Evolutionary conservation across 2,888 invertebrate genomes (phyloP), one percentile per base, ranked within the genome.

Genomic region (Clepsis dumicolana): DNA sequence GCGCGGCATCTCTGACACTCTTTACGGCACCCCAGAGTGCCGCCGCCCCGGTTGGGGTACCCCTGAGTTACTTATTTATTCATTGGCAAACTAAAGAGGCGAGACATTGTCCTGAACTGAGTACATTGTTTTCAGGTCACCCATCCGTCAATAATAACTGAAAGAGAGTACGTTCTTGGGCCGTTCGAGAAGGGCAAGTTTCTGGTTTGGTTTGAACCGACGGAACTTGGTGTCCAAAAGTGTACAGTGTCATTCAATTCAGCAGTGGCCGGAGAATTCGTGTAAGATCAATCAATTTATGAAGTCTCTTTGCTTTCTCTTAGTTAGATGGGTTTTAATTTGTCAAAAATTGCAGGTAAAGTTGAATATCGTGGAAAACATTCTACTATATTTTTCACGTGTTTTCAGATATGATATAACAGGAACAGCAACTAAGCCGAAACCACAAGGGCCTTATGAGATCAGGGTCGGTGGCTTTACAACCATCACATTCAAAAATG

Each of bases 141-240:
- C 1, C 91, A 93, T 74, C 73, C 88, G 3, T 87, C 86, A 25
- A 86, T 93, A 71, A 79, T 82, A 77, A 77, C 83, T 3, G 90
- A 90, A 0, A 77, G 70, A 35, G 80, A 83, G 1, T 90, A 87
- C 71, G 29, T 60, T 0, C 71, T 93, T 32, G 85, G 80, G 21
- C 83, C 91, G 1, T 77, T 75, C 0, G 93, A 92, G 70, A 92
- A 89, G 75, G 92, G 91, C 2, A 93, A 92, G 73, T 87, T 90
- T 60, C 77, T 87, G 59, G 85, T 86, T 32, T 83, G 79, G 81
- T 93, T 91, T 71, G 93, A 93, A 72, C 93, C 93, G 7, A 90
- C 83, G 1, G 81, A 87, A 56, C 75, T 88, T 2, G 91, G 91
- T 3, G 70, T 80, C 1, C 91, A 92, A 70, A 72, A 76, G 8